Conservation (phyloP, 2,888 invertebrate species). For the Latrodectus hesperus region DNA sequence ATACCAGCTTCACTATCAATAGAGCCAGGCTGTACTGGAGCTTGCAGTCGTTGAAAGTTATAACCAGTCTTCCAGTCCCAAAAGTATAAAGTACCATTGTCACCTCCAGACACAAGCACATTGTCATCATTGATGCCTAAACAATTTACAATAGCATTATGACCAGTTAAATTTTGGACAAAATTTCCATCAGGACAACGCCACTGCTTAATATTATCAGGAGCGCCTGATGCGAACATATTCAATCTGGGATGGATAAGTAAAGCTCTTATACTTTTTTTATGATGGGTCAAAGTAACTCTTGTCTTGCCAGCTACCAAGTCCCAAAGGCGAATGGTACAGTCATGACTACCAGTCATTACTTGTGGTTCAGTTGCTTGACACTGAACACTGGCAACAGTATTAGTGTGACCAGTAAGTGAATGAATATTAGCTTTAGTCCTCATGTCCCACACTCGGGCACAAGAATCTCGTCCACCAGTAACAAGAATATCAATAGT, state of each 20-base stretch:
- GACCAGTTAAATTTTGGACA: constrained; percentile 96
- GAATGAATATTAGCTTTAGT: constrained; percentile 99
- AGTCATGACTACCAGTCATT: constrained; percentile 83
- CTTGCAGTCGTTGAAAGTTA: constrained; percentile 93
- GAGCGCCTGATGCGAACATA: constrained; percentile 98
- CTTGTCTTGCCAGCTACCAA: constrained; percentile 94
- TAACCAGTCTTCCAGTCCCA: constrained; percentile 99
- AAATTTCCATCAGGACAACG: constrained; percentile 98
- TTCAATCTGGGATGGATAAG: constrained; percentile 81
- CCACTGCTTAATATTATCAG: constrained; percentile 99
- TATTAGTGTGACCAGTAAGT: constrained; percentile 95
- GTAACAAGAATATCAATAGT: constrained; percentile 93
- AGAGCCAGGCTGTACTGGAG: constrained; percentile 97
- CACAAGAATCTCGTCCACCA: constrained; percentile 96
- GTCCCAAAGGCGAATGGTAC: constrained; percentile 98
- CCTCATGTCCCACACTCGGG: constrained; percentile 98
- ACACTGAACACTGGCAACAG: constrained; percentile 94
- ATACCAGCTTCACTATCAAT: constrained; percentile 99
- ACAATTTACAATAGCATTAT: constrained; percentile 97
- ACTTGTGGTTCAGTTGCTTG: constrained; percentile 95
- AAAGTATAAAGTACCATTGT: constrained; percentile 96
- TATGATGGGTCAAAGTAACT: constrained; percentile 97
- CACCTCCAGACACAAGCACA: constrained; percentile 97
- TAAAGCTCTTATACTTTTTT: constrained; percentile 85
- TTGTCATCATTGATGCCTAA: constrained; percentile 95